Conservation (phyloP, 1,140 invertebrate species). For the Drosophila ananassae region DNA sequence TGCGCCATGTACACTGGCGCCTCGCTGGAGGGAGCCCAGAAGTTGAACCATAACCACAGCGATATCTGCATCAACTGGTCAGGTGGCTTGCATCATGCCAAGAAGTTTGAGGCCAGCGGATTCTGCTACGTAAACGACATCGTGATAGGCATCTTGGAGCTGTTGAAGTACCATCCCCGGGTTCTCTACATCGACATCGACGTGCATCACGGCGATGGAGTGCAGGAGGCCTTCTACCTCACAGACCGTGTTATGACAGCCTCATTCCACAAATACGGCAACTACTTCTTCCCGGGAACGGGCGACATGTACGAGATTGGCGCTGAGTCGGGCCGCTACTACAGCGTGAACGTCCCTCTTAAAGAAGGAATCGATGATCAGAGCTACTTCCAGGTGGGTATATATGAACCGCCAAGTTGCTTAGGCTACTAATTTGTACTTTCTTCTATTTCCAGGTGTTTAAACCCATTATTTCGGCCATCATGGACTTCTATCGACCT, state of each 20-base stretch:
- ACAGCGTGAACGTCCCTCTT: constrained; percentile 98
- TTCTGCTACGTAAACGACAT: constrained; percentile 93
- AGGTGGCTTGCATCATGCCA: constrained; percentile 99
- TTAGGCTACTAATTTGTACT: too few species aligned
- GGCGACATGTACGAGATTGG: constrained; percentile 99
- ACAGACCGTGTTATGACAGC: constrained; percentile 99
- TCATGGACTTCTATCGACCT: constrained; percentile 98
- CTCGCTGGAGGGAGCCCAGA: constrained; percentile 96
- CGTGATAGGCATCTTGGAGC: constrained; percentile 98
- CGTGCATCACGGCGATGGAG: constrained; percentile 99
- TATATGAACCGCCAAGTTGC: not conserved
- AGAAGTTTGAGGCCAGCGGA: constrained; percentile 98
- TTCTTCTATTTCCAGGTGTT: constrained; percentile 90
- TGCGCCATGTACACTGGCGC: constrained; percentile 99
- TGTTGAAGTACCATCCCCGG: constrained; percentile 97
- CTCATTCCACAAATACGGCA: constrained; percentile 99
- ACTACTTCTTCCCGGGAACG: constrained; percentile 99
- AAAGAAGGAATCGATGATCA: constrained; percentile 98
- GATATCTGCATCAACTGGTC: constrained; percentile 99
- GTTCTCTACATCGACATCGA: constrained; percentile 99
- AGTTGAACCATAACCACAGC: constrained; percentile 96
- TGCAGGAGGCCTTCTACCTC: constrained; percentile 99
- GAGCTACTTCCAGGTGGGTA: constrained; percentile 90
- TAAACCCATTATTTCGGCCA: constrained; percentile 96
- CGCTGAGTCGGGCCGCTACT: constrained; percentile 95